Evolutionary conservation across 23 tunicate species (phyloP).

Genomic region (Halocynthia roretzi): DNA sequence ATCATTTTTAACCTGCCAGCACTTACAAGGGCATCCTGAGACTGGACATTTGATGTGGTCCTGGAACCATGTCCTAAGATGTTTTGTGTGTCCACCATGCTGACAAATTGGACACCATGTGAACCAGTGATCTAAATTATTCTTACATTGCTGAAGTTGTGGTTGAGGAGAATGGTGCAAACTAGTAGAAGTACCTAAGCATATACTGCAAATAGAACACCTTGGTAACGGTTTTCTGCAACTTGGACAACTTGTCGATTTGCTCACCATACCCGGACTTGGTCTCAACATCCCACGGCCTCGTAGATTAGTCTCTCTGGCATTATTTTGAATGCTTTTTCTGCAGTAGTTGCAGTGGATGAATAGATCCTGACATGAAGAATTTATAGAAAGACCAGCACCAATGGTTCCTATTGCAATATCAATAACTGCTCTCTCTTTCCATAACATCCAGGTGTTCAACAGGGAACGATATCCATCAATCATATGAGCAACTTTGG

Average conservation of each 20-base stretch:
- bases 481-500: conserved; percentile 13
- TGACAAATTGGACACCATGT: conserved; percentile 75
- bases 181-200: conserved; percentile 35
- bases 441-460: conserved; percentile 52
- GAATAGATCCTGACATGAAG: conserved; percentile 26
- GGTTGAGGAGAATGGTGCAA: background rate
- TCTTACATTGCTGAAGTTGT: background rate
- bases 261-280: conserved; percentile 18
- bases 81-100: conserved; percentile 78
- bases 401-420: conserved; percentile 26
- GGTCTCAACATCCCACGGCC: conserved; percentile 35
- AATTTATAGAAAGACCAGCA: background rate
- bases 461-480: conserved; percentile 42
- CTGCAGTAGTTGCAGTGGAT: conserved; percentile 79
- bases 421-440: conserved; percentile 56
- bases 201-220: conserved; percentile 72
- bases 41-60: conserved; percentile 19
- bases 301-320: conserved; percentile 4
- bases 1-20: background rate
- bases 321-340: conserved; percentile 33
- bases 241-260: conserved; percentile 61
- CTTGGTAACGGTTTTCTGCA: conserved; percentile 80
- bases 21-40: conserved; percentile 15
- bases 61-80: conserved; percentile 64
- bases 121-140: conserved; percentile 30